A percentile compares a stretch with the other conserved stretches of the same genome.
These are phyloP conservation scores for Silurus lanzhouensis DNA, from an alignment of 2,797 vertebrate species.

Conservation along the genomic window DNA sequence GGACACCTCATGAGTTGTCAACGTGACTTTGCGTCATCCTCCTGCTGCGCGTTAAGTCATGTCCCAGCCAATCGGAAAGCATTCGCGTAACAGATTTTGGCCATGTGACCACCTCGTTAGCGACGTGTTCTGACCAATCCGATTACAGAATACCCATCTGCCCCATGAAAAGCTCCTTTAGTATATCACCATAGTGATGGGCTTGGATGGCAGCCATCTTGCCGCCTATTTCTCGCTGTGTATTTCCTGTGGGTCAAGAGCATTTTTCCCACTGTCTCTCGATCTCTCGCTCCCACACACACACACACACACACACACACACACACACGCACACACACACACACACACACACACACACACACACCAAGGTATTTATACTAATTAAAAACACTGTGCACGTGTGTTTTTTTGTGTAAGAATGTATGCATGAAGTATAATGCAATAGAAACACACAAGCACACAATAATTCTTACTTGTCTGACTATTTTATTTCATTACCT, in stretches of 20 bases:
- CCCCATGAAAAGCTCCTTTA: slow-evolving; percentile 40
- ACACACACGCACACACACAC: neutral
- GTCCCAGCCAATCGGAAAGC: slow-evolving; percentile 19
- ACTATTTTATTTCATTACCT: neutral
- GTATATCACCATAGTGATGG: slow-evolving; percentile 53
- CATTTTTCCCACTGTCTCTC: slow-evolving; percentile 1
- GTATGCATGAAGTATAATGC: neutral
- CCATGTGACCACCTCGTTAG: slow-evolving; percentile 21
- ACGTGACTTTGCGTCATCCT: neutral
- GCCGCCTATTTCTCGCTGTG: slow-evolving; percentile 37
- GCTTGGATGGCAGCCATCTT: slow-evolving; percentile 46
- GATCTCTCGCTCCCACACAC: neutral
- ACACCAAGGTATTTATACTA: neutral
- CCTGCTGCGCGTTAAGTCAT: neutral
- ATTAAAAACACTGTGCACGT: neutral
- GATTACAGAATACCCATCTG: slow-evolving; percentile 11
- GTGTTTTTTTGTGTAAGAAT: neutral
- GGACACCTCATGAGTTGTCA: neutral
- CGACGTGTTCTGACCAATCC: slow-evolving; percentile 29
- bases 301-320: slow-evolving; percentile 7
- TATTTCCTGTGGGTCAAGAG: slow-evolving; percentile 52
- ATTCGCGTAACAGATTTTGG: neutral
- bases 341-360: neutral
- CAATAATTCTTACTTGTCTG: neutral
- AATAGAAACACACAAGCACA: neutral